Base-by-base conservation (phyloP, 2,888 invertebrate genomes). In the Eristalis intricaria region DNA sequence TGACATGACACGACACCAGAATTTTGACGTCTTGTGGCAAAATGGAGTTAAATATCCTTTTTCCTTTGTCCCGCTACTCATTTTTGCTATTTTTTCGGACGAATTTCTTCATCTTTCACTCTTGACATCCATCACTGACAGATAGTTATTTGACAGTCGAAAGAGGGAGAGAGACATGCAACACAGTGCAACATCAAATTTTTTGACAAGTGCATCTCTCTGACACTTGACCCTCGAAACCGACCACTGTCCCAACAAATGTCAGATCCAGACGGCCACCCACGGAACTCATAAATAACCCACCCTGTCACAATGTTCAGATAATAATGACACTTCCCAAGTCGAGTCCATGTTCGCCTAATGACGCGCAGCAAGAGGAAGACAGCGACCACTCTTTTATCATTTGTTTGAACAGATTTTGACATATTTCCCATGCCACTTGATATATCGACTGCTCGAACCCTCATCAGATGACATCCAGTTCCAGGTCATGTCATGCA, bases 401-500 rank as follows among this genome's bases (percentile, higher is more conserved):
- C 80, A 68, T 61, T 85, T 69, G 69, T 77, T 69, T 74, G 43
- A 82, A 86, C 69, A 78, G 70, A 82, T 82, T 86, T 75, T 78
- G 85, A 82, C 74, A 82, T 69, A 86, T 86, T 86, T 70, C 74
- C 56, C 69, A 74, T 60, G 73, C 43, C 19, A 50, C 43, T 69
- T 81, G 77, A 73, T 29, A 58, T 73, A 77, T 76, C 73, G 64
- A 56, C 43, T 50, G 61, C 23, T 64, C 26, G 35, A 29, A 82
- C 77, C 85, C 85, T 82, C 82, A 65, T 86, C 74, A 82, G 65
- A 71, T 69, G 38, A 22, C 38, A 32, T 38, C 29, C 15, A 40
- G 43, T 50, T 15, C 43, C 4, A 23, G 35, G 32, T 73, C 63
- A 63, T 35, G 61, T 8, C 32, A 43, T 40, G 66, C n/a, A 11